Evolutionary conservation across 2,888 invertebrate species (phyloP), one percentile per base, ranked within the genome.

Genomic region (Operophtera brumata): DNA sequence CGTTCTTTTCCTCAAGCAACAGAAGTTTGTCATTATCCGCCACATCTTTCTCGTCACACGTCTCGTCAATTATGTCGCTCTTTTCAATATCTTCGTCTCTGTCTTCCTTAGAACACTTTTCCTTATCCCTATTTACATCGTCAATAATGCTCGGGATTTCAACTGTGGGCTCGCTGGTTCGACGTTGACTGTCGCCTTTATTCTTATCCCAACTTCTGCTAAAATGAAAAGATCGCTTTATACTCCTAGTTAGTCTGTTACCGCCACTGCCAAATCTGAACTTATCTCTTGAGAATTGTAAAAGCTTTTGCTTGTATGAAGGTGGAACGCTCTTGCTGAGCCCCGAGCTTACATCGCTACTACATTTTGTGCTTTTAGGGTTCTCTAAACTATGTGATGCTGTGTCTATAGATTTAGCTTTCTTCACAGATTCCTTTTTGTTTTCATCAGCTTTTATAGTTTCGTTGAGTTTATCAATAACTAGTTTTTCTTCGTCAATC

Each of bases 291-390:
- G 91, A 91, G 65, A 91, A 91, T 59, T 91, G 90, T 35, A 91
- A 59, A 51, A 91, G 61, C 64, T 91, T 91, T 59, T 91, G 90
- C 57, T 89, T 91, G 54, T 90, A 91, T 1, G 90, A 90, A 0
- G 90, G 90, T 2, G 91, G 91, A 0, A 91, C 91, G 71, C 91
- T 91, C 68, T 87, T 91, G 59, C 91, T 90, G 0, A 91, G 70
- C 0, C 86, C 88, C 0, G 84, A 74, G 67, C 85, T 86, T 0
- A 88, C 68, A 35, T 86, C 88, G 54, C 83, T 86, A 43, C 83
- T 86, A 51, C 85, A 84, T 71, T 84, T 88, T 0, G 83, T 83
- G 6, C 81, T 84, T 66, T 87, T 87, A 0, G 88, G 88, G 65
- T 86, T 88, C 47, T 89, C 87, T 52, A 88, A 73, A 42, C 87